Evolutionary conservation across 2,797 vertebrate genomes (phyloP).

Genomic region (Garrulus glandarius): DNA sequence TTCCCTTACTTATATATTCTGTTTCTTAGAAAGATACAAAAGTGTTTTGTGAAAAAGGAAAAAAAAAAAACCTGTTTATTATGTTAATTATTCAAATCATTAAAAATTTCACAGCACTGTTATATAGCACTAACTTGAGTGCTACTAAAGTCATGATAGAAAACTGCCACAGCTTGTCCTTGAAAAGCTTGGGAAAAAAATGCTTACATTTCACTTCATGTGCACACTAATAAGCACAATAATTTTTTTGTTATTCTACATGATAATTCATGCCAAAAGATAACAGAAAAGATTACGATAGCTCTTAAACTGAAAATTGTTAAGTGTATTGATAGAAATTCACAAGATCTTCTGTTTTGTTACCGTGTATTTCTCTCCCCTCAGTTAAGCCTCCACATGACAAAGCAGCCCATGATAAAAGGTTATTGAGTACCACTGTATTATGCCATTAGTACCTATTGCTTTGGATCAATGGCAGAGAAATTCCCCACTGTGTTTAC

Average conservation of each 20-base stretch:
- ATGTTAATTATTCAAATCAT: neutral
- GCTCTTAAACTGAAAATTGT: neutral
- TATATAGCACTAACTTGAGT: neutral
- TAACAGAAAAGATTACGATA: neutral
- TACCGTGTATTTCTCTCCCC: neutral
- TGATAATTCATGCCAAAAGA: neutral
- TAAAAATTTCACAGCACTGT: neutral
- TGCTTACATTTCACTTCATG: neutral
- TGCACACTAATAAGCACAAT: neutral
- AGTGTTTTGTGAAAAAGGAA: neutral
- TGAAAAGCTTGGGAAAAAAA: neutral
- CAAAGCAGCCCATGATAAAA: conserved; percentile 57
- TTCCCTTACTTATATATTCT: neutral
- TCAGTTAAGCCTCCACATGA: conserved; percentile 40
- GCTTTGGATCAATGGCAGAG: conserved; percentile 60
- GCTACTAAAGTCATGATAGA: neutral
- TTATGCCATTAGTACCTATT: conserved; percentile 59
- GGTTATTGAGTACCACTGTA: conserved; percentile 47
- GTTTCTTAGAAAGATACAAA: neutral
- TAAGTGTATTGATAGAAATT: neutral
- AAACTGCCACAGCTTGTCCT: neutral
- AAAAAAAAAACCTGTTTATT: neutral
- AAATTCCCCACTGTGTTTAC: conserved; percentile 60
- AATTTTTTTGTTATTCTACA: neutral
- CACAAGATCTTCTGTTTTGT: neutral